Base-by-base conservation (phyloP, 2,888 invertebrate genomes). In the Argyresthia albistria region DNA sequence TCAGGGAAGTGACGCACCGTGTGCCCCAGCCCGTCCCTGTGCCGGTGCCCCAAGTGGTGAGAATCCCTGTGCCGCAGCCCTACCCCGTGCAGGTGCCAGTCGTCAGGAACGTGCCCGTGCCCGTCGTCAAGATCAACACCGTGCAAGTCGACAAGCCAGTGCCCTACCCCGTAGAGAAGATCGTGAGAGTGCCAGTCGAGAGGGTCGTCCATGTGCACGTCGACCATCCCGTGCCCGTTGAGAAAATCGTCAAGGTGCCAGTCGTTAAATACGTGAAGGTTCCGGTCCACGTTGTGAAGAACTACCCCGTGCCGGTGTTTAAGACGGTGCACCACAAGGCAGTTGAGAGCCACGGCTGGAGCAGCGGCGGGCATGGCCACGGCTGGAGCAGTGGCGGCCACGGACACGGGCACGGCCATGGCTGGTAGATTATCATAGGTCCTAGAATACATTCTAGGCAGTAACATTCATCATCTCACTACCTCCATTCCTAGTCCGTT, bases 141-240 rank as follows among this genome's bases (percentile, higher is more conserved):
- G 88, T 89, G 15, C 74, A 88, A 52, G 75, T 90, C 11, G 90
- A 90, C 64, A 90, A 81, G 59, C 89, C 89, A 36, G 90, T 90
- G 35, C 90, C 90, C 1, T 89, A 89, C 64, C 81, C 89, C 12
- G 90, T 90, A 10, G 89, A 90, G 62, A 90, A 89, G 66, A 89
- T 90, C 56, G 88, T 90, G 54, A 87, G 89, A 55, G 80, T 90
- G 9, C 90, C 89, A 48, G 80, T 88, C 3, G 90, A 90, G 64
- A 89, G 73, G 64, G 82, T 89, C 43, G 89, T 90, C 9, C 70
- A 89, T 14, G 86, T 90, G 0, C 82, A 79, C 11, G 88, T 90
- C 1, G 89, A 89, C 51, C 86, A 81, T 60, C 90, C 90, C 1
- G 89, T 90, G 51, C 82, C 90, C 0, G 77, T 90, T 47, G 83